Percentiles rank a stretch among this genome's conserved stretches.
phyloP scores from a whole-genome alignment of 2,113 vertebrate genomes.

The Laticauda colubrina region DNA sequence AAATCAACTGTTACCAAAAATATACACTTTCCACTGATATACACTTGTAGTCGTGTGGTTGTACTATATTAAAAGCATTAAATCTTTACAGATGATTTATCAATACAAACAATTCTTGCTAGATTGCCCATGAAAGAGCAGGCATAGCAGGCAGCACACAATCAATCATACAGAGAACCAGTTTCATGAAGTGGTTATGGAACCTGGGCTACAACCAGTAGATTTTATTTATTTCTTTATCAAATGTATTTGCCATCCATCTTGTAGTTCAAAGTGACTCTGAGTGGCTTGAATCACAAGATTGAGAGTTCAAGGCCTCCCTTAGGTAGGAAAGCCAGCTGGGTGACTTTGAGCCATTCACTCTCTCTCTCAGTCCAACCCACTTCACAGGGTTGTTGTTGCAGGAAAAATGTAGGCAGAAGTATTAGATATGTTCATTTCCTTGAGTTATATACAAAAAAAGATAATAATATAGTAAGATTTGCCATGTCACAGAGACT shows the following conservation, averaged over 20 bases:
- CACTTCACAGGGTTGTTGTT: background rate
- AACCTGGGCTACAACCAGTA: background rate
- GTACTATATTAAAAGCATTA: background rate
- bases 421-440: background rate
- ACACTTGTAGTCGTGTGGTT: background rate
- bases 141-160: background rate
- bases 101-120: background rate
- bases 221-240: background rate
- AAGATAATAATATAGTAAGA: background rate
- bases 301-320: background rate
- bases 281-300: background rate
- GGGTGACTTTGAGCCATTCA: background rate
- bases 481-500: background rate
- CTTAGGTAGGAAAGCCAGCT: background rate
- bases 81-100: background rate
- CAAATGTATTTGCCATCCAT: background rate
- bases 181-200: background rate
- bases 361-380: background rate
- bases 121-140: background rate
- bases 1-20: background rate
- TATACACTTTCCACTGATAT: background rate
- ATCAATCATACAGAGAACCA: background rate
- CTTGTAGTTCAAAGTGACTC: background rate
- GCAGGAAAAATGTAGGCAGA: background rate
- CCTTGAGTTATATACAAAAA: background rate